Conservation (phyloP, 2,113 vertebrate species). For the Oryzias woworae region DNA sequence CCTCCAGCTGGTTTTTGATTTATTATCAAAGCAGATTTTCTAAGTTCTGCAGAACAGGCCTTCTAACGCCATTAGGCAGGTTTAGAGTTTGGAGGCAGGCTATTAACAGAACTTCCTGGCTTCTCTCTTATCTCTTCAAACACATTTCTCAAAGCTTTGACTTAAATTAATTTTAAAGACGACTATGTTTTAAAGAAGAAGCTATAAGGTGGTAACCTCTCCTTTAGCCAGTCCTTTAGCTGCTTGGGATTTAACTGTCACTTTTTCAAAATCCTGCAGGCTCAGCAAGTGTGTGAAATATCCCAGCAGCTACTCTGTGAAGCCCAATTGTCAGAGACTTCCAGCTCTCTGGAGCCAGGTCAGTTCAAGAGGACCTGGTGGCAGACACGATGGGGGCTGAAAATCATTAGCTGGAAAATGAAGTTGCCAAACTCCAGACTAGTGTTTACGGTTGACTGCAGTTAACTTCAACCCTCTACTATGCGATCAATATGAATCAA, state of each 20-base stretch:
- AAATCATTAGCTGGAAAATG: too few species aligned
- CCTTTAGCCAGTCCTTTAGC: not conserved
- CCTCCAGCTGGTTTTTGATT: constrained; percentile 33
- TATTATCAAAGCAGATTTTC: constrained; percentile 43
- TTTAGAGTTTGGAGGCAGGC: constrained; percentile 49
- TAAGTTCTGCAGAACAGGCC: constrained; percentile 37
- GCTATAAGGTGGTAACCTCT: constrained; percentile 30
- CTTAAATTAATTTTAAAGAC: constrained; percentile 66
- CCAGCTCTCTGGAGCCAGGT: too few species aligned
- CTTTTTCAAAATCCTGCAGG: constrained; percentile 17
- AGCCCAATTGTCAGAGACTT: too few species aligned
- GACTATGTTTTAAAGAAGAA: constrained; percentile 56
- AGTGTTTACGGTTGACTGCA: too few species aligned
- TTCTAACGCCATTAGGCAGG: constrained; percentile 48
- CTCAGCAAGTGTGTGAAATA: constrained; percentile 2
- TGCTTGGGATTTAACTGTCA: constrained; percentile 38
- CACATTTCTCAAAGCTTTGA: constrained; percentile 64
- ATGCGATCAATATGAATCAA: too few species aligned
- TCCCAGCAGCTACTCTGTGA: too few species aligned
- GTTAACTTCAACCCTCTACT: too few species aligned
- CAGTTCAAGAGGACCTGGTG: too few species aligned
- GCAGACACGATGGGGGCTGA: too few species aligned
- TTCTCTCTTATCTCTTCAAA: constrained; percentile 64
- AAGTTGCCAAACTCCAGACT: too few species aligned
- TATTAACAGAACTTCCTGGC: constrained; percentile 19